Base-by-base conservation (phyloP, 2,888 invertebrate genomes). In the Cataglyphis rosenhaueri region DNA sequence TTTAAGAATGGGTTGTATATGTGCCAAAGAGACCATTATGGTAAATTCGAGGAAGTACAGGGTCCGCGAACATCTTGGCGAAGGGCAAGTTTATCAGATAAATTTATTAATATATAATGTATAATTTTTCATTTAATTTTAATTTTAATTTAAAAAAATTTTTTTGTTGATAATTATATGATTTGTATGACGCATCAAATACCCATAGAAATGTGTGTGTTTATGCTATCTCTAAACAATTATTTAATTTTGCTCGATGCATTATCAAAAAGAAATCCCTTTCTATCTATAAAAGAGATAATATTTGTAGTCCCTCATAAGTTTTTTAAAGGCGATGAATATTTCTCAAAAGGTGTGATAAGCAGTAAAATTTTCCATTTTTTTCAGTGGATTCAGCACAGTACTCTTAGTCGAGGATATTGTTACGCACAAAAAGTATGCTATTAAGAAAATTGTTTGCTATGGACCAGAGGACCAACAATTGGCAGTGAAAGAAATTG, bases 371-470 rank as follows among this genome's bases (percentile, higher is more conserved):
- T 48, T 38, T 88, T 84, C 85, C 83, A 83, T 87, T 95, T 95
- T 71, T 71, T 93, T 25, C 0, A 98, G 98, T 10, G 98, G 98
- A 12, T 98, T 98, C 93, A 98, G 98, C 92, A 96, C 96, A 68
- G 97, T 98, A 73, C 97, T 97, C 91, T 95, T 98, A 87, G 96
- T 97, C 0, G 97, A 97, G 94, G 97, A 97, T 92, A 92, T 95
- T 1, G 89, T 95, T 48, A 97, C 96, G 5, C 96, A 96, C 89
- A 96, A 96, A 87, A 95, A 96, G 86, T 97, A 96, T 95, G 98
- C 98, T 8, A 95, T 98, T 64, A 98, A 98, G 95, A 96, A 97
- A 90, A 97, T 98, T 82, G 96, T 96, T n/a, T 98, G 97, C 91
- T 98, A 98, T 94, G 96, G 97, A 84, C 95, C 96, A 82, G 97